Percentiles rank a stretch among this genome's conserved stretches.
These are phyloP conservation scores for Neotoxoptera formosana DNA, from an alignment of 1,140 invertebrate species.

Conservation along the genomic window DNA sequence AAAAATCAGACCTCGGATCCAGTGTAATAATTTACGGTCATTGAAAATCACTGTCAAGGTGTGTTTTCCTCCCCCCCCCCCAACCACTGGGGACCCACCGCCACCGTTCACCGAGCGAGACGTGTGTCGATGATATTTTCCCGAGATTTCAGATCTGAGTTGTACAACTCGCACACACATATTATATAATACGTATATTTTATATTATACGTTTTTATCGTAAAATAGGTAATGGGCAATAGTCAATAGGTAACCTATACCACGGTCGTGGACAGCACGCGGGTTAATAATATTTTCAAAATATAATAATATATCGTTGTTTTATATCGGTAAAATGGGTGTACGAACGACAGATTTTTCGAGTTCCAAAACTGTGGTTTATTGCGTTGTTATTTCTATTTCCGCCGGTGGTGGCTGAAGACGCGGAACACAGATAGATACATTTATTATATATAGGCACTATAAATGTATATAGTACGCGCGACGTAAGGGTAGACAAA, in stretches of 20 bases:
- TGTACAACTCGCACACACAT: not conserved
- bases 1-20: not conserved
- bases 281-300: not conserved
- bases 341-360: too few relatives aligned
- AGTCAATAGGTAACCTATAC: not conserved
- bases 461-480: not conserved
- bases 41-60: constrained; percentile 6
- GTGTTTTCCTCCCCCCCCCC: not conserved
- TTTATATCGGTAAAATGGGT: too few relatives aligned
- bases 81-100: too few relatives aligned
- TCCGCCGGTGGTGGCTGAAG: not conserved
- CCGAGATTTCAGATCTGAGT: not conserved
- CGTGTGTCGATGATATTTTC: not conserved
- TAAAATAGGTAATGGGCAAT: not conserved
- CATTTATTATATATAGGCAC: not conserved
- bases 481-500: not conserved
- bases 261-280: not conserved
- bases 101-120: not conserved
- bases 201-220: not conserved
- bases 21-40: not conserved
- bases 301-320: too few relatives aligned
- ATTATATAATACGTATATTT: not conserved
- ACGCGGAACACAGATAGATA: not conserved
- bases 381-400: not conserved
- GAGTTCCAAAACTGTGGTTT: not conserved